Percentiles rank a stretch among this genome's conserved stretches.
Evolutionary conservation across 2,113 vertebrate species (phyloP).

Genomic region (Strix aluco): DNA sequence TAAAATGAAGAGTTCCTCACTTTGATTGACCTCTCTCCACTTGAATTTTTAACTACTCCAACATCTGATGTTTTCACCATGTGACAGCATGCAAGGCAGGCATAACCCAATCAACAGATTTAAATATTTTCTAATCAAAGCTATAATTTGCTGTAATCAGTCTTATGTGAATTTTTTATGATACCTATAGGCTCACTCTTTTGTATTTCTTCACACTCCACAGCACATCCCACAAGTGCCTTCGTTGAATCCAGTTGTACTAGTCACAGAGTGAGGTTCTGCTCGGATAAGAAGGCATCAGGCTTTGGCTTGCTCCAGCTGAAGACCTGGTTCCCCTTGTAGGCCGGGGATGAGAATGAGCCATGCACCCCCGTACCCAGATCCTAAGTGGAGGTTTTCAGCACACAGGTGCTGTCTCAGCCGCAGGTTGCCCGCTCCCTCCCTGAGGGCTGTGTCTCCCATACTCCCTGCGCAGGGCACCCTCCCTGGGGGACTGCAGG

Average conservation of each 20-base stretch:
- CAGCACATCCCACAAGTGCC: background rate
- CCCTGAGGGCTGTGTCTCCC: rapidly evolving
- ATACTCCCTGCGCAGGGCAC: rapidly evolving
- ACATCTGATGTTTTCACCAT: background rate
- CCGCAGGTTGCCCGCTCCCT: background rate
- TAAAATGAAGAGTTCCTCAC: background rate
- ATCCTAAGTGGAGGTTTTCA: background rate
- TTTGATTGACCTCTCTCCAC: background rate
- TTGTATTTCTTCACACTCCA: background rate
- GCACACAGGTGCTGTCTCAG: rapidly evolving
- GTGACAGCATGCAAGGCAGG: background rate
- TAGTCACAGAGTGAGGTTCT: background rate
- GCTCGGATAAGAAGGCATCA: background rate
- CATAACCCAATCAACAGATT: background rate
- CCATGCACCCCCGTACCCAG: background rate
- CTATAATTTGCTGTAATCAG: background rate
- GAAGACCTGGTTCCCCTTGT: background rate
- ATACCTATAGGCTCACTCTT: background rate
- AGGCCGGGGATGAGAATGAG: background rate
- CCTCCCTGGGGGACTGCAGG: background rate
- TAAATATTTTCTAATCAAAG: background rate
- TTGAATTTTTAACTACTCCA: background rate
- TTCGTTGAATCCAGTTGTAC: background rate
- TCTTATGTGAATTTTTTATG: background rate
- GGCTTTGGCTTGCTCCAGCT: background rate